Percentiles rank a stretch among this genome's conserved stretches.
These are phyloP conservation scores for Thera obeliscata DNA, from an alignment of 2,888 invertebrate species.

Conservation along the genomic window DNA sequence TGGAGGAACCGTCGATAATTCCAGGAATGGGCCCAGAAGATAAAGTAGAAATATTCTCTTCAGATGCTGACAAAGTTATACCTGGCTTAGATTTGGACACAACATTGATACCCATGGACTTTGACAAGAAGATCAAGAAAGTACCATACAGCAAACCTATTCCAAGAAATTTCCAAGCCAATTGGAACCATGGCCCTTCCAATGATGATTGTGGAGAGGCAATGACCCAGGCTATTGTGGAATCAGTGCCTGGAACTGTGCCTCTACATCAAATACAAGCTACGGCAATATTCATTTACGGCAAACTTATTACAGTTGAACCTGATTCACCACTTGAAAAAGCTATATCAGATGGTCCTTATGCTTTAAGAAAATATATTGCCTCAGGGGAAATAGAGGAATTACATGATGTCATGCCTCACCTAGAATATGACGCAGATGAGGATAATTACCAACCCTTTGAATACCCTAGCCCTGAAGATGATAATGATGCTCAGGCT, in stretches of 20 bases:
- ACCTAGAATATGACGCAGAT: slow-evolving; percentile 86
- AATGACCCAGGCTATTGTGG: slow-evolving; percentile 88
- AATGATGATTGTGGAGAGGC: slow-evolving; percentile 85
- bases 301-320: slow-evolving; percentile 92
- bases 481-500: slow-evolving; percentile 55
- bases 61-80: slow-evolving; percentile 87
- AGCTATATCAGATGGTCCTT: slow-evolving; percentile 90
- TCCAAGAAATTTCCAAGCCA: slow-evolving; percentile 98
- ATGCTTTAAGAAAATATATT: slow-evolving; percentile 90
- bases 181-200: slow-evolving; percentile 93
- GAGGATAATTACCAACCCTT: slow-evolving; percentile 76
- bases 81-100: slow-evolving; percentile 94
- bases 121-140: slow-evolving; percentile 90
- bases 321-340: slow-evolving; percentile 90
- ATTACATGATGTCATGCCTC: slow-evolving; percentile 90
- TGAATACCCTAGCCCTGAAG: slow-evolving; percentile 71
- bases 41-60: slow-evolving; percentile 90
- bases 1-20: slow-evolving; percentile 92
- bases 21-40: slow-evolving; percentile 99
- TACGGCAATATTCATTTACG: slow-evolving; percentile 92
- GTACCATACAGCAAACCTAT: slow-evolving; percentile 98
- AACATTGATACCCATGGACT: slow-evolving; percentile 86
- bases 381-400: slow-evolving; percentile 93
- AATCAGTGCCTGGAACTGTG: slow-evolving; percentile 91
- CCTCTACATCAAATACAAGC: slow-evolving; percentile 91